Evolutionary conservation across 2,888 invertebrate genomes (phyloP), one percentile per base, ranked within the genome.

Genomic region (Malthinus flaveolus): DNA sequence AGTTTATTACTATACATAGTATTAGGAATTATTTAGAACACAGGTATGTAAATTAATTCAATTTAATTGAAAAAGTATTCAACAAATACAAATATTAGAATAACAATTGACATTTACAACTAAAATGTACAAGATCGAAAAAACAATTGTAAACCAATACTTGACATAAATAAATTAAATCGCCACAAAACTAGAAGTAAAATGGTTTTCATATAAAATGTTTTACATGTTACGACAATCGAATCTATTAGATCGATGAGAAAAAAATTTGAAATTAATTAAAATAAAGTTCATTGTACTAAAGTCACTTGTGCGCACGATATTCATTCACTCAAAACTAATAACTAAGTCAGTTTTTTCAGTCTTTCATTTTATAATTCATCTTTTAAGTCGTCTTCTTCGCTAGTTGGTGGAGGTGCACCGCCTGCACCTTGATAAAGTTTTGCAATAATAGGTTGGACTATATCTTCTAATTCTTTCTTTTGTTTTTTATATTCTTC

Each of bases 361-460:
- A 75, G 74, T 75, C 75, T 75, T 74, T 64, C 68, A 59, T 67
- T 66, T 81, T 82, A 93, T 83, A 93, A 86, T 81, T 93, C 93
- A 78, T 93, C 93, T 78, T 91, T 93, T 72, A 91, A 88, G 1
- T 87, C 89, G 0, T 87, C 88, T 0, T 85, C 86, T 39, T 84
- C 86, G 12, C 85, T 82, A 23, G 84, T 78, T 33, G 88, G 86
- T 12, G 92, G 91, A 11, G 91, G 90, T 9, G 85, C 85, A 15
- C 90, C 91, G 12, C 91, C 93, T 62, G 89, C 84, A 23, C 90
- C 90, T 75, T 95, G 93, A 81, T 99, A 98, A 67, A 99, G 81
- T 81, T 99, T 98, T 52, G 95, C 90, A 74, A 98, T 93, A 76
- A 99, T 98, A 7, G 99, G 99, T 77, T 97, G 96, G 0, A 97